Base-by-base conservation (phyloP, 1,140 invertebrate genomes). In the Heliothis subflexa region DNA sequence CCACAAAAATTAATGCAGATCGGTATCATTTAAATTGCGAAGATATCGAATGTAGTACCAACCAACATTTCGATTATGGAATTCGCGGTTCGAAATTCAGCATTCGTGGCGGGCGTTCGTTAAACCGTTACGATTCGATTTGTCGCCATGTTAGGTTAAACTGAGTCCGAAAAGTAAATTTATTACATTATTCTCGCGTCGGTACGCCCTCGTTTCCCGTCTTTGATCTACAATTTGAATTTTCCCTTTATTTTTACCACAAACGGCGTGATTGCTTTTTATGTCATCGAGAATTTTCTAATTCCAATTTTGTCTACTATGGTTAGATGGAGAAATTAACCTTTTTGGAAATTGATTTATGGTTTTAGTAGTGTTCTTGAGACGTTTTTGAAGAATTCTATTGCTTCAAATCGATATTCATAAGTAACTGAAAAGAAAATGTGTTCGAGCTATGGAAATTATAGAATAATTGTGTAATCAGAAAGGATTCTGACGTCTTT, bases 111-210 rank as follows among this genome's bases (percentile, higher is more conserved):
- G 50, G 59, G 75, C 68, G 83, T 80, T 78, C 85, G 70, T 50
- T 66, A 75, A 82, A 86, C 59, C 86, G 85, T 84, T 74, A 66
- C 80, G 83, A 91, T 91, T 89, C 88, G 85, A 92, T 92, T 92
- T 92, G 61, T 74, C 88, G 89, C 84, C 81, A 85, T 82, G 79
- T 89, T 88, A 79, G 85, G 55, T 62, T 21, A 61, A 62, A 74
- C 45, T 55, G 64, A 28, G 78, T 72, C 76, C 79, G 78, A 84
- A 83, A 86, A 83, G 83, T 81, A 77, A 83, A 85, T 84, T 87
- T 88, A 90, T 89, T 88, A 75, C 81, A 83, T 90, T 88, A 91
- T 77, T 78, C 78, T 64, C 86, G 86, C 86, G 54, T 73, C 78
- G 83, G 80, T 85, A 83, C 80, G 70, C 74, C 54, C 55, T 81